Evolutionary conservation across 2,797 vertebrate genomes (phyloP), one percentile per base, ranked within the genome.

Genomic region (Microchirus variegatus): DNA sequence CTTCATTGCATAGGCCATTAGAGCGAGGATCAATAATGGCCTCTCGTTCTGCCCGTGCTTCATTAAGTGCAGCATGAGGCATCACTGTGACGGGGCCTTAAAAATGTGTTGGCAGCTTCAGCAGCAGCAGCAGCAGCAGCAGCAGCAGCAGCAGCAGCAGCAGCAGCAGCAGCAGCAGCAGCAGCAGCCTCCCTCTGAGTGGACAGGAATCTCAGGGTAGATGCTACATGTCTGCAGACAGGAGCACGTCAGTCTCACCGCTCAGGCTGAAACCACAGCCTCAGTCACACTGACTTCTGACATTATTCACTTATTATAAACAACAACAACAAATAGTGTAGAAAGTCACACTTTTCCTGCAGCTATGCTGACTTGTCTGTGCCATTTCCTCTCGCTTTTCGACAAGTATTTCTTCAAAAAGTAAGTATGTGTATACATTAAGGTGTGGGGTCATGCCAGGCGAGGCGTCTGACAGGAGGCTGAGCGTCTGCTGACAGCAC

Each of bases 31-130:
- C 82, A 64, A 87, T 86, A 81, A 81, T 53, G 18, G 46, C 41
- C 57, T 45, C 82, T 80, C 65, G 37, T 81, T 83, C 71, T 63
- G 74, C 73, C 70, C 18, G 44, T 16, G 74, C 75, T 85, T 91
- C 78, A 84, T 88, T 83, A 83, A 70, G 67, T 14, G 12, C 65
- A 67, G 42, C 60, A 35, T 14, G 15, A 56, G 67, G 40, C 79
- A 44, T 67, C 60, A 43, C 47, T 41, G 63, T 16, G 45, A 65
- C 63, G 16, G 41, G 43, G 60, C 65, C 63, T 53, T 51, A 70
- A 66, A 75, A 75, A 79, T 51, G 80, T 56, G 57, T 26, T 53
- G 61, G 70, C 49, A 53, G 58, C 43, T 36, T 6, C 48, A 8
- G 61, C 48, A n/a, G n/a, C n/a, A n/a, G n/a, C n/a, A n/a, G n/a